Base-by-base conservation (phyloP, 2,888 invertebrate genomes). In the Ochlodes sylvanus region DNA sequence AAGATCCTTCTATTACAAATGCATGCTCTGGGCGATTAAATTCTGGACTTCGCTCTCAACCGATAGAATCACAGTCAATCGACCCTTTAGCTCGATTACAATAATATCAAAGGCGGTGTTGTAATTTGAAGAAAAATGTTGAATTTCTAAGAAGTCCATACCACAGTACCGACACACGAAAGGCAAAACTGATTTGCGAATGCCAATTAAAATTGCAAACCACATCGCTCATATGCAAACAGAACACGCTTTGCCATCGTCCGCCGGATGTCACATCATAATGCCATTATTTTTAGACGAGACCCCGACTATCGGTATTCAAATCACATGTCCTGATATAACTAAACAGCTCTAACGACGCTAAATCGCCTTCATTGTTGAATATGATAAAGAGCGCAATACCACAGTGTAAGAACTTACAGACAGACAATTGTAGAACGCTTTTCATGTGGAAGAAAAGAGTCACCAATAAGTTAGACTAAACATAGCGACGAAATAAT, bases 251-350 rank as follows among this genome's bases (percentile, higher is more conserved):
- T 78, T 74, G 73, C 68, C 72, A 73, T 63, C 85, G 81, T 90
- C 90, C 90, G 90, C 82, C 90, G 91, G 92, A 92, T 86, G 83
- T 81, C 82, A 78, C 77, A 80, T 84, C 80, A 80, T 83, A 83
- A 74, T 71, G 77, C 74, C 72, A 85, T 83, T 85, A 89, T 88
- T 84, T 88, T 88, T 86, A 86, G 87, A 85, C 76, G 67, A 74
- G 70, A 70, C 71, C 74, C 77, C 80, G 77, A 77, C 69, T 71
- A 85, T 89, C 84, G 82, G 77, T 83, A 89, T 88, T 84, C 82
- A 77, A 84, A 83, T 72, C 82, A 75, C 76, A 79, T 14, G 12
- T 50, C 10, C 34, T 63, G 27, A 63, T 62, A 68, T 68, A 68
- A 52, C 68, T 63, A 68, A 63, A 63, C 32, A 57, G 21, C 52